These are phyloP conservation scores for Aldabrachelys gigantea DNA, from an alignment of 2,113 vertebrate species.

Conservation along the genomic window DNA sequence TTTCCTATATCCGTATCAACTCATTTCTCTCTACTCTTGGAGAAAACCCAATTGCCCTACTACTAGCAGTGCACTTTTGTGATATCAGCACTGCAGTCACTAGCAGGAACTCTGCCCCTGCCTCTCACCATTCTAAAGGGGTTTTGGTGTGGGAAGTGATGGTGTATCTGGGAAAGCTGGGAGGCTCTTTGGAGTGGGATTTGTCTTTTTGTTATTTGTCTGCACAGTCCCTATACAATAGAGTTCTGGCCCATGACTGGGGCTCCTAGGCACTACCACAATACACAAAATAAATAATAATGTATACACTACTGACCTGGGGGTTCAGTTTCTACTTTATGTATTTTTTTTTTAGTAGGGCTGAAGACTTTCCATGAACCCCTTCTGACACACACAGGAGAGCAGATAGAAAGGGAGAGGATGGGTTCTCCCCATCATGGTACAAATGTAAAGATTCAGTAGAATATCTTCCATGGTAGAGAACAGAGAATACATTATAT, in stretches of 20 bases:
- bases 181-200: neutral
- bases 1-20: neutral
- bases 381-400: neutral
- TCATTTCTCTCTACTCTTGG: neutral
- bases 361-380: neutral
- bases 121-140: accelerated
- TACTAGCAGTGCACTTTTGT: neutral
- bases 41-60: neutral
- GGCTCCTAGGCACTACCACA: neutral
- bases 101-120: neutral
- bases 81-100: neutral
- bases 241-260: neutral
- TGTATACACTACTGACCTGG: neutral
- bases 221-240: neutral
- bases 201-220: neutral
- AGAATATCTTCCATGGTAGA: neutral
- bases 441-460: neutral
- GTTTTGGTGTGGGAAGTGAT: neutral
- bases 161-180: neutral
- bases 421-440: neutral
- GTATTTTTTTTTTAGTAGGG: neutral
- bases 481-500: neutral
- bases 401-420: neutral
- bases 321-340: neutral
- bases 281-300: neutral